Evolutionary conservation across 2,888 invertebrate species (phyloP), one percentile per base, ranked within the genome.

Genomic region (Hypsopygia costalis): DNA sequence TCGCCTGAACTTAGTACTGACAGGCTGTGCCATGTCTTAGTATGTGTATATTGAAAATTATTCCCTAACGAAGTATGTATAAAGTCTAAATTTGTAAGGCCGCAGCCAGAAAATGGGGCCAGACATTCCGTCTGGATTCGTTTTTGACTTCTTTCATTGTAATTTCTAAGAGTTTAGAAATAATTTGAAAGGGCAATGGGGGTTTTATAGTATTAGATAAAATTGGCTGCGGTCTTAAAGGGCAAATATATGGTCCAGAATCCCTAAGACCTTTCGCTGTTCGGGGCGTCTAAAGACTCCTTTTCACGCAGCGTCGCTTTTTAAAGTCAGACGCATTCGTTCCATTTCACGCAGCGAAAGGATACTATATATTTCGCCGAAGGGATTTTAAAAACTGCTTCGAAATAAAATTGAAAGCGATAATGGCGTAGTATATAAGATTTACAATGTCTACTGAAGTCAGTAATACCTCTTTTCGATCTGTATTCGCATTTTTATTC

Each of bases 1-100:
- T 56, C 51, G 58, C 52, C 57, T 56, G 52, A 51, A 46, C 38
- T 32, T 49, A 48, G 46, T 47, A 48, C 49, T 32, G 52, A 16
- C 16, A 58, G 81, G 80, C 74, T 60, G 76, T 76, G 81, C 77
- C 78, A 71, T 75, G 65, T 76, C 63, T 39, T 74, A 71, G 67
- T 16, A 16, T 16, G 16, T 61, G 49, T 73, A 70, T 64, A 56
- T 73, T 60, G 67, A 67, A 55, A 66, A 54, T 47, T 65, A 65
- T 59, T 63, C 58, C 55, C 48, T 64, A 61, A 62, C 49, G 45
- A 50, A 57, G 1, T 25, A 7, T 25, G 25, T 25, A n/a, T 25
- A 25, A 25, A 25, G 25, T 25, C n/a, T 25, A 25, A 25, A 25
- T 8, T 25, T n/a, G 25, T 4, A 49, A 41, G 37, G 36, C 25